A percentile compares a stretch with the other conserved stretches of the same genome.
Conservation (phyloP, 2,113 vertebrate species). For the Nestor notabilis region DNA sequence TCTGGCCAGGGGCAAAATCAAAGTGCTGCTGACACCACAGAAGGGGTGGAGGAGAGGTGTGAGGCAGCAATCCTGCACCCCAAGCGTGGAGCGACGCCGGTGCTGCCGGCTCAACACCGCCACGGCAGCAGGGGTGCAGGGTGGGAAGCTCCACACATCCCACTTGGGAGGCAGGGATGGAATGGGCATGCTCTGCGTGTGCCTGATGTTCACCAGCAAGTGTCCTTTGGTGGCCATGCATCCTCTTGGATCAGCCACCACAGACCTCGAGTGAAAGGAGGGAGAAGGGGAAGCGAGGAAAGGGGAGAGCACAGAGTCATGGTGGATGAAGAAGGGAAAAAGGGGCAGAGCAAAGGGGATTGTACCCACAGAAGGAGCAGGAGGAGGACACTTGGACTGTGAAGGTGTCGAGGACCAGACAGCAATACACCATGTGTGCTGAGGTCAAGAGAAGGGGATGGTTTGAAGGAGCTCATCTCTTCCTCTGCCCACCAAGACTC, state of each 20-base stretch:
- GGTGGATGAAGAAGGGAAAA: background rate
- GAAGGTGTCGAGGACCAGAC: background rate
- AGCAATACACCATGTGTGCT: background rate
- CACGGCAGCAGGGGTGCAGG: background rate
- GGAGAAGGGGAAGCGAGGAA: background rate
- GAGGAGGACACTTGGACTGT: fast-evolving
- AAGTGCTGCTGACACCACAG: background rate
- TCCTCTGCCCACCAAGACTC: background rate
- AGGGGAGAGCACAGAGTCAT: background rate
- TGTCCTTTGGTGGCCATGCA: background rate
- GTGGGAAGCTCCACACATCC: background rate
- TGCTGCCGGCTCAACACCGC: background rate
- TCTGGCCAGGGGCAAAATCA: background rate
- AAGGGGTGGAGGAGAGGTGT: background rate
- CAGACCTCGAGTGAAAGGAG: background rate
- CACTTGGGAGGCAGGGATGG: fast-evolving
- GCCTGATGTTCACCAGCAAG: background rate
- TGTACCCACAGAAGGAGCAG: background rate
- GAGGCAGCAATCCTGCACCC: background rate
- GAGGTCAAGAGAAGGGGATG: background rate
- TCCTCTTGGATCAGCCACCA: background rate
- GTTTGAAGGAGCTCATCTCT: background rate
- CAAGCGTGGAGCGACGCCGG: fast-evolving
- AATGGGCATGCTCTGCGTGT: background rate
- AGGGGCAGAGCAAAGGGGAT: background rate